phyloP scores from a whole-genome alignment of 2,888 invertebrate species.

The Schrankia costaestrigalis region DNA sequence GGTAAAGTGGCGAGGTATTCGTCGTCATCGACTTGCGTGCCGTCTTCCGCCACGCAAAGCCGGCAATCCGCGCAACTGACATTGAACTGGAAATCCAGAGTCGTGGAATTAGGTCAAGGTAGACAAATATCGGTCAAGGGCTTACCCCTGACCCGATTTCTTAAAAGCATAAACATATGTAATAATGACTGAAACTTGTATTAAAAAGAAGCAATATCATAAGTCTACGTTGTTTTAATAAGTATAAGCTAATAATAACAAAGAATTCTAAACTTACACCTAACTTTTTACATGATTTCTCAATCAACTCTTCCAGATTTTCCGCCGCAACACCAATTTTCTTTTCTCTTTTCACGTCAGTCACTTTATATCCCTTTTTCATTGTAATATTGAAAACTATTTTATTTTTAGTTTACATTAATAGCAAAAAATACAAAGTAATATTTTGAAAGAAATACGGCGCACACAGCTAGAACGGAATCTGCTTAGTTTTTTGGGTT shows the following conservation, averaged over 20 bases:
- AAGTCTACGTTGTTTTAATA: background rate
- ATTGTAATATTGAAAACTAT: conserved; percentile 38
- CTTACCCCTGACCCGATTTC: conserved; percentile 55
- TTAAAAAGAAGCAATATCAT: conserved; percentile 1
- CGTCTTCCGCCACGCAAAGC: conserved; percentile 83
- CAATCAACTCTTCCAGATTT: conserved; percentile 83
- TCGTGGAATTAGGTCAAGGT: conserved; percentile 55
- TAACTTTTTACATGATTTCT: conserved; percentile 85
- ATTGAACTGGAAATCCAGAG: conserved; percentile 64
- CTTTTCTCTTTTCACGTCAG: conserved; percentile 83
- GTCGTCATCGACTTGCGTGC: conserved; percentile 86
- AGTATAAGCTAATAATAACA: conserved; percentile 6
- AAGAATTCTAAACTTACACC: conserved; percentile 66
- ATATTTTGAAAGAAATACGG: conserved; percentile 15
- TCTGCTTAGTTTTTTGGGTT: too few species aligned
- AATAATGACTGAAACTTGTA: conserved; percentile 34
- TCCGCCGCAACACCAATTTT: conserved; percentile 87
- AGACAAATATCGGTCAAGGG: conserved; percentile 58
- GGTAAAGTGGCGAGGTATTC: conserved; percentile 88
- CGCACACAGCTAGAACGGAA: too few species aligned
- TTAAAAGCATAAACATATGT: conserved; percentile 38
- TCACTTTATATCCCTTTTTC: conserved; percentile 87
- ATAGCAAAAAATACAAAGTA: conserved; percentile 30
- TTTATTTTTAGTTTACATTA: background rate
- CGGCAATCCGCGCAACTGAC: conserved; percentile 71